Base-by-base conservation (phyloP, 2,113 vertebrate species). In the Acrocephalus kingi region DNA sequence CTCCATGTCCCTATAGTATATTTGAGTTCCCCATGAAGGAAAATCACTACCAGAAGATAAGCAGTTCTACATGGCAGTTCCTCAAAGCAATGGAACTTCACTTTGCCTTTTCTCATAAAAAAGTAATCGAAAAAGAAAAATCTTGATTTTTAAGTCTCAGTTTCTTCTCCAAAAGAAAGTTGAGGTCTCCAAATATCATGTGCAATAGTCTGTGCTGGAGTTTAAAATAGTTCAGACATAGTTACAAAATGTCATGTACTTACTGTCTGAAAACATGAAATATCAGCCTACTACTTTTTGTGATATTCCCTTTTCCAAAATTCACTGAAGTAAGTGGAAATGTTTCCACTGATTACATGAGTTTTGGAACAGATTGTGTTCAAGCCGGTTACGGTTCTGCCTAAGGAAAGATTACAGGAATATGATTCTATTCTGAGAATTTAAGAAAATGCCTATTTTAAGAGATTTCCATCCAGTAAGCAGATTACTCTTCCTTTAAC, bases 331-430 rank as follows among this genome's bases (percentile, higher is more conserved):
- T 82, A 72, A 89, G 54, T 93, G 59, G 43, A 84, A 89, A 78
- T n/a, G 28, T 94, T 90, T 87, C 76, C 72, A 88, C 61, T 33
- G 76, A 72, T 87, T 78, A 63, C 33, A 45, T 23, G 64, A 63
- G 56, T 59, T 95, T 89, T 88, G 73, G 73, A 94, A 87, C 93
- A 97, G 95, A 87, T 71, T 93, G 86, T 63, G 20, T 93, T 78
- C 39, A 49, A 91, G 45, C 19, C 0, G 0, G 45, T 79, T 79
- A 79, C 66, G 33, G 37, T 79, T 95, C 78, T 94, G 81, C 35
- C 45, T 80, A 67, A 86, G 68, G 72, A 94, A 93, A 95, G 58
- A 80, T 91, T 80, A 48, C 63, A 83, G 55, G 81, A 91, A 82
- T 90, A 56, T 33, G 13, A 63, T 39, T 93, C 78, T 83, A 90